Evolutionary conservation across 2,113 vertebrate species (phyloP), one percentile per base, ranked within the genome.

Genomic region (Nannospalax galili): DNA sequence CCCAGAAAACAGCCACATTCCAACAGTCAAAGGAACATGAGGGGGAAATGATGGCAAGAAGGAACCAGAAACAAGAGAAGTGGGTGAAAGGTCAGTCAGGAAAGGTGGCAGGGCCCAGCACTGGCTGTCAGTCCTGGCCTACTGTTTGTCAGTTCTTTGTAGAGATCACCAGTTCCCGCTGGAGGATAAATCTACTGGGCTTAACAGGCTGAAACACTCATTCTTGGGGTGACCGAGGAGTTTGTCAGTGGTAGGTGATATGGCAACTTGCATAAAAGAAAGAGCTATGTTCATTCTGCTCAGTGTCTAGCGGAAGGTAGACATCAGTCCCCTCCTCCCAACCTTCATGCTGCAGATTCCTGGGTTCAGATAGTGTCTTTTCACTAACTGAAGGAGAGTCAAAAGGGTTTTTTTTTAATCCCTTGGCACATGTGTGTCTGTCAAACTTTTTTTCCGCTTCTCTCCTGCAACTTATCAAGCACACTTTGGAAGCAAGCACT

Each of bases 1-100:
- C 79, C 73, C 77, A 94, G 78, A 88, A 94, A 73, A 74, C 16
- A 77, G 84, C 65, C 62, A 52, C 37, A 78, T 70, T 74, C 32
- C 73, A 95, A 65, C 78, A 62, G 75, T 73, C 7, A 42, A 86
- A 35, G 52, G 16, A 81, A 79, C 3, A 5, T 15, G 3, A 48
- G 15, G 37, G 12, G 52, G 0, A 20, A 48, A 40, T 8, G 0
- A 48, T 7, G 24, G 37, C 60, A 56, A 91, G 64, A 74, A 80
- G 60, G 45, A 88, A n/a, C n/a, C 28, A 2, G 26, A 48, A 1
- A 56, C 22, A 75, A n/a, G 14, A 72, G 30, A 0, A 28, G 35
- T 30, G 20, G 40, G 60, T 17, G 7, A 67, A 64, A 56, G 56
- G 45, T 20, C 42, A 42, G n/a, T 5, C 11, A 26, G 52, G 1